phyloP scores from a whole-genome alignment of 2,797 vertebrate genomes.

The Gila robusta region DNA sequence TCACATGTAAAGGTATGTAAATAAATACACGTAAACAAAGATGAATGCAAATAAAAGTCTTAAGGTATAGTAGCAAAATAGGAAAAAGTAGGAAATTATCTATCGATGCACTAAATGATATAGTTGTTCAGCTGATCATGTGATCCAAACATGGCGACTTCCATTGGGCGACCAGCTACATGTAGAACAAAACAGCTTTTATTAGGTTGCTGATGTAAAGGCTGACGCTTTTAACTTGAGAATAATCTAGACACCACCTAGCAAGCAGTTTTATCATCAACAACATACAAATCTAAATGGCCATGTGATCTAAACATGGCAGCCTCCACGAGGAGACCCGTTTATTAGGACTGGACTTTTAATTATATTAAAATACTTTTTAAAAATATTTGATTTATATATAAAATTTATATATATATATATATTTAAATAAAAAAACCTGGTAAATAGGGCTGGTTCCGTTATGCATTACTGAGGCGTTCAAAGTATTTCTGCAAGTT shows the following conservation, averaged over 20 bases:
- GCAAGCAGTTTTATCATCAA: not conserved
- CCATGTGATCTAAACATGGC: too few relatives aligned
- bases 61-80: not conserved
- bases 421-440: not conserved
- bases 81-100: not conserved
- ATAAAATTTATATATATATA: not conserved
- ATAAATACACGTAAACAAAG: not conserved
- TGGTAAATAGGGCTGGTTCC: too few relatives aligned
- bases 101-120: not conserved
- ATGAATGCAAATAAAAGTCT: not conserved
- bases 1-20: not conserved
- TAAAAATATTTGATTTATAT: not conserved
- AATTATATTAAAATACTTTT: not conserved
- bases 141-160: not conserved
- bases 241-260: not conserved
- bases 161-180: not conserved
- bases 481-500: too few relatives aligned
- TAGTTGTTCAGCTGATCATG: not conserved
- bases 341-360: not conserved
- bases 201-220: not conserved
- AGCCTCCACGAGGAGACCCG: too few relatives aligned
- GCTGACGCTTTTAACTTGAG: not conserved
- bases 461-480: too few relatives aligned
- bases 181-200: not conserved
- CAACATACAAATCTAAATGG: not conserved